These are phyloP conservation scores for Nemotelus pantherinus DNA, from an alignment of 2,888 invertebrate species.

Conservation along the genomic window DNA sequence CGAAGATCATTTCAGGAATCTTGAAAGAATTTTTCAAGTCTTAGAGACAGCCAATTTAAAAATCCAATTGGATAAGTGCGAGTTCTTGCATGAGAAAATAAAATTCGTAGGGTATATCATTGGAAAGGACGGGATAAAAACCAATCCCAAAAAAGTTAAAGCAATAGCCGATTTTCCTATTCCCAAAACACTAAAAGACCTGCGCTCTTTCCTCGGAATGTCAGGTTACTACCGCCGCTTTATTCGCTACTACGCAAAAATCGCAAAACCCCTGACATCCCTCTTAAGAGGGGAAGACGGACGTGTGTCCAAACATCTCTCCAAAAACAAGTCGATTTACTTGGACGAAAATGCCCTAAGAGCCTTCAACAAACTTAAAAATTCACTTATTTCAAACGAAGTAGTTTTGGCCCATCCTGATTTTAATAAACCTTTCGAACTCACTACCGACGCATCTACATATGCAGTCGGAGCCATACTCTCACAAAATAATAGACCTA, in stretches of 20 bases:
- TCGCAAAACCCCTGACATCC: not conserved
- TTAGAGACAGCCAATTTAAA: not conserved
- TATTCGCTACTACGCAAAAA: not conserved
- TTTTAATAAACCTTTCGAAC: not conserved
- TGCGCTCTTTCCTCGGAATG: conserved; percentile 24
- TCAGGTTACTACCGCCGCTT: conserved; percentile 2
- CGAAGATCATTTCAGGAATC: not conserved
- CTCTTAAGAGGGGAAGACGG: conserved; percentile 47
- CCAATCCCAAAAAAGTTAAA: conserved; percentile 1
- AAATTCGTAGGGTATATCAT: not conserved
- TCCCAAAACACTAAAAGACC: conserved; percentile 22
- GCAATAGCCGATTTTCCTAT: conserved; percentile 4
- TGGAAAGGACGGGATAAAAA: conserved; percentile 6
- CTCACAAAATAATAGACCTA: not conserved
- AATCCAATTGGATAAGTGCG: conserved; percentile 31
- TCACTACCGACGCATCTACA: not conserved
- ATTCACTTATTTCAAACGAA: conserved; percentile 32
- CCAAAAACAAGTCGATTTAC: conserved; percentile 38
- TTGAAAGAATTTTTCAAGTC: not conserved
- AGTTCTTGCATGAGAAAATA: conserved; percentile 11
- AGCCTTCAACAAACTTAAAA: not conserved
- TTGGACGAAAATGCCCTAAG: not conserved
- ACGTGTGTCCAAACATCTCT: conserved; percentile 43
- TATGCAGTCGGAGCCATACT: not conserved
- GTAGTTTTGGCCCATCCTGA: not conserved